Percentiles rank a stretch among this genome's conserved stretches.
Conservation (phyloP, 2,113 vertebrate genomes). For the Microtus richardsoni region DNA sequence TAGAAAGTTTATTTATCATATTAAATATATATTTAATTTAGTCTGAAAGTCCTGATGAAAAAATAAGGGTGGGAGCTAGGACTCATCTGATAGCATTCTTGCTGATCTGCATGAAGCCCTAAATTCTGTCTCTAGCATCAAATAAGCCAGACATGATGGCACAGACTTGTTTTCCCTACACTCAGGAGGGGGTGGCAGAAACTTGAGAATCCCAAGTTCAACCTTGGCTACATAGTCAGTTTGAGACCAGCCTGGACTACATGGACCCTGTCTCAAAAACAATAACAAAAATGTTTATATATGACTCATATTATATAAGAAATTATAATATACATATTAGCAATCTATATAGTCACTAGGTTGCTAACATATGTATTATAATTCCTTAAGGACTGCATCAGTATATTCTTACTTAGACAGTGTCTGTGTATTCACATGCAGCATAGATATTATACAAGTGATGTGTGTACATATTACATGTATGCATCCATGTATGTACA, state of each 20-base stretch:
- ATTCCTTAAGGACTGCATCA: background rate
- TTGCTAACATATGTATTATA: background rate
- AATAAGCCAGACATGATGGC: background rate
- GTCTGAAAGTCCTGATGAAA: background rate
- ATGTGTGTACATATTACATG: background rate
- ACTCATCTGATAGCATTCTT: background rate
- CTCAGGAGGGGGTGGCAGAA: background rate
- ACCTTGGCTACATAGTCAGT: background rate
- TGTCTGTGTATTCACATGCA: background rate
- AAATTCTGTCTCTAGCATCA: background rate
- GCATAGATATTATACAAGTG: background rate
- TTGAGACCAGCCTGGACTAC: background rate
- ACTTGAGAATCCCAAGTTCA: background rate
- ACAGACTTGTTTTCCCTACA: background rate
- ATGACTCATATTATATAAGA: no score
- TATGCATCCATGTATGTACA: background rate
- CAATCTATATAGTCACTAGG: no score
- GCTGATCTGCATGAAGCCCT: background rate
- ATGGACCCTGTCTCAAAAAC: background rate
- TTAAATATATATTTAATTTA: background rate
- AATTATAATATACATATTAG: no score
- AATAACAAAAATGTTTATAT: background rate
- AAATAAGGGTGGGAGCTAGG: background rate
- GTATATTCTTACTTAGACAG: background rate
- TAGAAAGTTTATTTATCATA: conserved; percentile 14